Evolutionary conservation across 2,888 invertebrate species (phyloP).

Genomic region (Prenolepis imparis): DNA sequence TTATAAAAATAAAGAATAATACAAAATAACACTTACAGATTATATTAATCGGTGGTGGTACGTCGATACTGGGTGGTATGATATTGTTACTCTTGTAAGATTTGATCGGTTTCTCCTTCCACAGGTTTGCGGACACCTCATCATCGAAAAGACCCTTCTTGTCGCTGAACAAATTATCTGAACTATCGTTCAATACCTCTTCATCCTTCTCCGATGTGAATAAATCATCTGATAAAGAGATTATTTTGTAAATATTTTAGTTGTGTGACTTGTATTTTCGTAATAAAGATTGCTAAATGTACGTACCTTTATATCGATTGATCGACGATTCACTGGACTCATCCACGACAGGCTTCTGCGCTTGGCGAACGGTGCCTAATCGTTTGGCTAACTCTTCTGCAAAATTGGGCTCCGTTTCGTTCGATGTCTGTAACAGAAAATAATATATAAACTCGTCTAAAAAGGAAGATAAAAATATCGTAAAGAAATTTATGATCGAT

Average conservation of each 20-base stretch:
- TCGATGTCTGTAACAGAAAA: conserved; percentile 53
- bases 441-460: background rate
- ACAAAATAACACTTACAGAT: conserved; percentile 76
- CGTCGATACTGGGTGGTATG: conserved; percentile 83
- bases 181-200: conserved; percentile 75
- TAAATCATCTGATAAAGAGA: conserved; percentile 78
- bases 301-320: conserved; percentile 80
- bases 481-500: conserved; percentile 10
- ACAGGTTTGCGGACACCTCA: conserved; percentile 75
- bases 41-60: conserved; percentile 83
- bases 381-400: conserved; percentile 89
- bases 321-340: conserved; percentile 79
- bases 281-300: background rate
- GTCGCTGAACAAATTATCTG: conserved; percentile 77
- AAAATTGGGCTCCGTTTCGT: conserved; percentile 84
- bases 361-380: conserved; percentile 87
- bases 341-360: conserved; percentile 86
- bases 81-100: conserved; percentile 79
- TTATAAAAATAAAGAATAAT: background rate
- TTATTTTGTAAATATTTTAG: background rate
- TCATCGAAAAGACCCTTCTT: conserved; percentile 79
- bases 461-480: conserved; percentile 23
- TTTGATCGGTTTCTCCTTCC: conserved; percentile 78
- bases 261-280: background rate
- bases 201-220: conserved; percentile 78